Evolutionary conservation across 1,140 invertebrate genomes (phyloP), one percentile per base, ranked within the genome.

Genomic region (Drosophila orena): DNA sequence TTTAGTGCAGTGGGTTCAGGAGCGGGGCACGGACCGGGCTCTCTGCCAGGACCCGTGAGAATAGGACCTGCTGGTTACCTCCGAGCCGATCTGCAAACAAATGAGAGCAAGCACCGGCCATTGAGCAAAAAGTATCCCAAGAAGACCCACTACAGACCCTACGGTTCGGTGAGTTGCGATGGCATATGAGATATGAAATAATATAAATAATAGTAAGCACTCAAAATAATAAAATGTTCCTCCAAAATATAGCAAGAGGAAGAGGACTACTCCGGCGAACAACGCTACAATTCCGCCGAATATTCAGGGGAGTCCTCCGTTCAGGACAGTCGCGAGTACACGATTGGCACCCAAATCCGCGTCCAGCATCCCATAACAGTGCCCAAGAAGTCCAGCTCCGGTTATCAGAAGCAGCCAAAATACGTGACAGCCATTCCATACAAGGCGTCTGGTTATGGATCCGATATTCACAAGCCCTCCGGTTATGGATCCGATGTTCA

Each of bases 281-380:
- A 91, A 43, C 85, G 81, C 12, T 91, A 81, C 44, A 72, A 61
- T 12, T 90, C 90, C 7, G 65, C 62, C 1, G 90, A 91, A 14
- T 91, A 78, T 44, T 85, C 90, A 0, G 81, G 74, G 2, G 90
- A 91, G 20, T 57, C 77, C 1, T 66, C 57, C 2, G 49, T 52
- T 3, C 77, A 89, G 61, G 90, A 91, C 27, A 91, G 90, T 38
- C 80, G 78, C 7, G 90, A 91, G 46, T 91, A 90, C 15, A 90
- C 90, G 6, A 91, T 91, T 27, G 90, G 90, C 44, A 91, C 90
- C 3, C 90, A 91, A 46, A 91, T 91, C n/a, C 77, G 90, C 0
- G 90, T 91, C 2, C 90, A 91, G 46, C 90, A 91, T 70, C 90
- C 90, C 12, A 91, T 91, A 7, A 89, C 83, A 2, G 73, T 90